Base-by-base conservation (phyloP, 2,797 vertebrate genomes). In the Florisuga fusca region DNA sequence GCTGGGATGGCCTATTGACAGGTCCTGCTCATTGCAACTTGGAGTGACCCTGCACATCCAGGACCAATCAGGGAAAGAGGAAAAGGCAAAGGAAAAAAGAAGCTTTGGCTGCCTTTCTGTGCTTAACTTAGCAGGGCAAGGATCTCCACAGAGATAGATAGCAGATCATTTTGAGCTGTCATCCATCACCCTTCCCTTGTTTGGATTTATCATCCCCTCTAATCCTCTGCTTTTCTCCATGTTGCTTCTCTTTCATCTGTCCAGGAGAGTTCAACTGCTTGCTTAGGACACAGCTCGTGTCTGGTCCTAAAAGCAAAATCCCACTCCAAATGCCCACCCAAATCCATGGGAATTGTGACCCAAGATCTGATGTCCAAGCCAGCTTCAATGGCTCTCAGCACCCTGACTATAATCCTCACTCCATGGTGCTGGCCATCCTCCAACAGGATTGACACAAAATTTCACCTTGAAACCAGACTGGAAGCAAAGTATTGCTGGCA, bases 271-370 rank as follows among this genome's bases (percentile, higher is more conserved):
- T 58, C 6, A 1, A 2, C 31, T 2, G 0, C 41, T 76, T 53
- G 22, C 36, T 27, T 66, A 54, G 55, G 46, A 27, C 0, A 36
- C 29, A 89, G 29, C 13, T 80, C 1, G 1, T 26, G 13, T 45
- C 38, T 59, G n/a, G 18, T 12, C 18, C 38, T 34, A 50, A 58
- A 88, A 84, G 26, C 15, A 74, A 89, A 84, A 84, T 63, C 38
- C 48, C 8, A 1, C 29, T 83, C 6, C 27, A n/a, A 34, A 36
- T 16, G 12, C 10, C n/a, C 18, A 13, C 3, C 1, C 1, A 68
- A 26, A 27, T 78, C 45, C 19, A 64, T 26, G 31, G 51, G 59
- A 34, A 31, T n/a, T 10, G 2, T 48, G n/a, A 58, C 38, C 43
- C 66, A 48, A 63, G 20, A 1, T 3, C 27, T 15, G 13, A 53